phyloP scores from a whole-genome alignment of 2,888 invertebrate species.

The Phania funesta region DNA sequence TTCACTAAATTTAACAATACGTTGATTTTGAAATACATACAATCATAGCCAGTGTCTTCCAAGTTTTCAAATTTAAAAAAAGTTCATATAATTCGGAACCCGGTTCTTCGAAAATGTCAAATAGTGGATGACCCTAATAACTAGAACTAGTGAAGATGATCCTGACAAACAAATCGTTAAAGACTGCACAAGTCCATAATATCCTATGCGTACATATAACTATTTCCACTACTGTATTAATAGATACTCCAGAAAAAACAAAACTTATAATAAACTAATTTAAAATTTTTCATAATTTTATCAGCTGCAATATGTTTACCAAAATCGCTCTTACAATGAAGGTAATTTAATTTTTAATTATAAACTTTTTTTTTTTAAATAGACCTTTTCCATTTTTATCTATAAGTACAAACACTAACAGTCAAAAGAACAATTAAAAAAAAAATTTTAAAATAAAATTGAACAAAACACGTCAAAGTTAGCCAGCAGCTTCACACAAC shows the following conservation, averaged over 20 bases:
- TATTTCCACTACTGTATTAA: not conserved
- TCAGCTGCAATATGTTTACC: not conserved
- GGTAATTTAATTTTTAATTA: constrained; percentile 34
- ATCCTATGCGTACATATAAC: not conserved
- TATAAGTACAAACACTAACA: not conserved
- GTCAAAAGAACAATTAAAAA: not conserved
- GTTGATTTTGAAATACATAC: no score
- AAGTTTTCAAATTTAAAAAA: no score
- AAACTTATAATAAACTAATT: not conserved
- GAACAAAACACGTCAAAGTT: constrained; percentile 44
- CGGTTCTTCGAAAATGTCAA: no score
- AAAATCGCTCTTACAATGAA: not conserved
- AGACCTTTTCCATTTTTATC: not conserved
- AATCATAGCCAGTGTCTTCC: no score
- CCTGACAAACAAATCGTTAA: no score
- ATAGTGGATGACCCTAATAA: no score
- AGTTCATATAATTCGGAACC: no score
- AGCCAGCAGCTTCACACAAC: constrained; percentile 2
- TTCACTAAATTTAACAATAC: no score
- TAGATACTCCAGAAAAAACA: not conserved
- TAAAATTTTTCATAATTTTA: constrained; percentile 4
- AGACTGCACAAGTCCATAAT: no score
- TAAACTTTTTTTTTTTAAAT: not conserved
- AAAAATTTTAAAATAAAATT: not conserved
- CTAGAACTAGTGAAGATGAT: no score